A percentile compares a stretch with the other conserved stretches of the same genome.
Conservation (phyloP, 1,140 invertebrate genomes). For the Thrips palmi region DNA sequence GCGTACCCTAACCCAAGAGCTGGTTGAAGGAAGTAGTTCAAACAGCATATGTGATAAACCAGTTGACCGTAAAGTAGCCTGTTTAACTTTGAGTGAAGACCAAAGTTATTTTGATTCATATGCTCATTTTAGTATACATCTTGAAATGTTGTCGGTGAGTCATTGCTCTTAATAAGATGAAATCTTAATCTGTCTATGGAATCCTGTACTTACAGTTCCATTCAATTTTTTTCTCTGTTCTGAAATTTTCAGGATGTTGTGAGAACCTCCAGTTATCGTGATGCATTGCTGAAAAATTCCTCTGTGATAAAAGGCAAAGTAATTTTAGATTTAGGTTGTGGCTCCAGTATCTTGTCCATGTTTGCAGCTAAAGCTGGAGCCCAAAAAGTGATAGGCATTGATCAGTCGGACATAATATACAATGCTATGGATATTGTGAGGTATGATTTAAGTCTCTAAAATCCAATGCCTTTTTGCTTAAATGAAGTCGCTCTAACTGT, state of each 20-base stretch:
- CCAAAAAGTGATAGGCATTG: conserved; percentile 78
- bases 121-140: conserved; percentile 94
- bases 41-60: conserved; percentile 24
- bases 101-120: conserved; percentile 88
- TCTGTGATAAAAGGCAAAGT: conserved; percentile 49
- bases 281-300: conserved; percentile 77
- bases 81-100: conserved; percentile 32
- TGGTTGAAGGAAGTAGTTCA: conserved; percentile 21
- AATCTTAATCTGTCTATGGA: conserved; percentile 8
- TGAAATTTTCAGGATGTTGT: conserved; percentile 51
- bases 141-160: conserved; percentile 73
- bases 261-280: conserved; percentile 79
- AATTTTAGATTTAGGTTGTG: conserved; percentile 92
- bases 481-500: no score
- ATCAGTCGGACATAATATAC: conserved; percentile 77
- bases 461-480: neutral
- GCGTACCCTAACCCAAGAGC: conserved; percentile 32
- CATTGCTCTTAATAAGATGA: conserved; percentile 8
- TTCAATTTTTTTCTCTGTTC: conserved; percentile 7
- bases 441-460: conserved; percentile 33
- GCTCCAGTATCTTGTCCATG: conserved; percentile 90
- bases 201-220: neutral
- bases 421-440: conserved; percentile 70
- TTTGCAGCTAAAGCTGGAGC: conserved; percentile 91
- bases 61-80: conserved; percentile 12